These are phyloP conservation scores for Malthinus seriepunctatus DNA, from an alignment of 2,888 invertebrate species.

Conservation along the genomic window DNA sequence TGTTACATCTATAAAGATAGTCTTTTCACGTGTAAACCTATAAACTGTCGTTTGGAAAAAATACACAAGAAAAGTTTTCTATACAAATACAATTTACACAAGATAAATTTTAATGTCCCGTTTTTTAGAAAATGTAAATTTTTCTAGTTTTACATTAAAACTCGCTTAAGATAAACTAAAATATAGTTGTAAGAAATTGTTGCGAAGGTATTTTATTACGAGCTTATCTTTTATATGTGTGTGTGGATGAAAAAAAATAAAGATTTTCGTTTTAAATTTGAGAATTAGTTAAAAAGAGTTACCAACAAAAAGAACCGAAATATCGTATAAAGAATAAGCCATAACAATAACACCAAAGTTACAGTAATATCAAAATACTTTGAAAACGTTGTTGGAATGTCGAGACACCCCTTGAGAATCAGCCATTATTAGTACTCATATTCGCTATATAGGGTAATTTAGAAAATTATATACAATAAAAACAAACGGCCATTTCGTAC, in stretches of 20 bases:
- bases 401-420: slow-evolving; percentile 24
- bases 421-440: slow-evolving; percentile 27
- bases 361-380: slow-evolving; percentile 27
- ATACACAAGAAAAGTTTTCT: background rate
- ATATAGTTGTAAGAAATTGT: too few relatives aligned
- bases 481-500: background rate
- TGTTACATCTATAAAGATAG: slow-evolving; percentile 11
- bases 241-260: too few relatives aligned
- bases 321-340: slow-evolving; percentile 14
- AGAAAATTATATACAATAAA: slow-evolving; percentile 3
- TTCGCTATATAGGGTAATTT: slow-evolving; percentile 25
- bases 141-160: too few relatives aligned
- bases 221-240: too few relatives aligned
- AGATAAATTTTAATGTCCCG: background rate
- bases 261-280: too few relatives aligned
- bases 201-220: too few relatives aligned
- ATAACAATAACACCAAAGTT: slow-evolving; percentile 27
- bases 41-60: background rate
- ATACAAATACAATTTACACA: background rate
- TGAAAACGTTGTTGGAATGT: slow-evolving; percentile 27
- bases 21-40: too few relatives aligned
- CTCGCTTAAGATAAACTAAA: too few relatives aligned
- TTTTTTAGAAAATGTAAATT: background rate
- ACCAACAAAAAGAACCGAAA: too few relatives aligned
- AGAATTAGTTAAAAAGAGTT: too few relatives aligned